Evolutionary conservation across 1,140 invertebrate species (phyloP).

Genomic region (roundworm (Caenorhabditis elegans)): WBcel235 BX284605.5:14981501-14982000

Average conservation of each 20-base stretch:
- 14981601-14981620: conserved; percentile 24
- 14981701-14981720: background rate
- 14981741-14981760: background rate
- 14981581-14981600: conserved; percentile 11
- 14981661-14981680: background rate
- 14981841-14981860: conserved; percentile 1
- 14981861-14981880: conserved; percentile 36
- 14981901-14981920: conserved; percentile 13
- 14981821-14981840: conserved; percentile 46
- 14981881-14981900: conserved; percentile 26
- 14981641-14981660: conserved; percentile 1
- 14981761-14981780: conserved; percentile 17
- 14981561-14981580: background rate
- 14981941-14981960: conserved; percentile 13
- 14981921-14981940: conserved; percentile 9
- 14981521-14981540: too few relatives aligned
- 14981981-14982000: background rate
- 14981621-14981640: conserved; percentile 2
- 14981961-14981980: background rate
- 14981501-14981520: too few relatives aligned
- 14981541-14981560: too few relatives aligned
- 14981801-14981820: conserved; percentile 35
- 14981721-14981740: background rate
- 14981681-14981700: background rate
- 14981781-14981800: conserved; percentile 26